Base-by-base conservation (phyloP, 2,113 vertebrate species). In the Cygnus atratus region DNA sequence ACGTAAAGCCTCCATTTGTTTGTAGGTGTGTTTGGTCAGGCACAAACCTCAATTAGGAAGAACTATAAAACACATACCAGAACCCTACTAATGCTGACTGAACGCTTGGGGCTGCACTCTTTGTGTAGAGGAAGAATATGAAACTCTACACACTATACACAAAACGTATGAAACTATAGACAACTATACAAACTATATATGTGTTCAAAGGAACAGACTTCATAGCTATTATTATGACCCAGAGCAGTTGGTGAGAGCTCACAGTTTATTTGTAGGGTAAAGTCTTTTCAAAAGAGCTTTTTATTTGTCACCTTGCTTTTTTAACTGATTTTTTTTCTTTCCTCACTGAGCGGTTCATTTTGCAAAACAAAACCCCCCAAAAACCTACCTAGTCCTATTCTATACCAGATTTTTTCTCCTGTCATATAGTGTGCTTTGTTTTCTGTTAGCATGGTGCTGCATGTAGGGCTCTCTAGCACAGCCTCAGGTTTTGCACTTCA, bases 321-420 rank as follows among this genome's bases (percentile, higher is more conserved):
- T 88, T 25, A 84, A 65, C 70, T 62, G 75, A 48, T 92, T 83
- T 90, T 37, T 50, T 63, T 87, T 91, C 54, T 89, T 84, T 93
- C 65, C 71, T 81, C 0, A 0, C 54, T 80, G 84, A 85, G 58
- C 46, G 58, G 25, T 77, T 87, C 67, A 66, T 58, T 76, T 91
- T 74, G 46, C 46, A 48, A 48, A 48, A 48, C 20, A 21, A 48
- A 21, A 11, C 46, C 10, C 46, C 46, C 46, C 46, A 20, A 3
- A 48, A 48, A 22, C 20, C 46, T 20, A 48, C 5, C 0, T 54
- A 37, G 44, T 70, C 37, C 28, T 86, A 0, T 88, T 88, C 63
- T 84, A 11, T 46, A 46, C 22, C 57, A 81, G 37, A 59, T 89
- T 95, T 92, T 96, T 73, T 67, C 57, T 65, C 15, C 44, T 92